phyloP scores from a whole-genome alignment of 2,888 invertebrate species.

The Pyrocoelia pectoralis region DNA sequence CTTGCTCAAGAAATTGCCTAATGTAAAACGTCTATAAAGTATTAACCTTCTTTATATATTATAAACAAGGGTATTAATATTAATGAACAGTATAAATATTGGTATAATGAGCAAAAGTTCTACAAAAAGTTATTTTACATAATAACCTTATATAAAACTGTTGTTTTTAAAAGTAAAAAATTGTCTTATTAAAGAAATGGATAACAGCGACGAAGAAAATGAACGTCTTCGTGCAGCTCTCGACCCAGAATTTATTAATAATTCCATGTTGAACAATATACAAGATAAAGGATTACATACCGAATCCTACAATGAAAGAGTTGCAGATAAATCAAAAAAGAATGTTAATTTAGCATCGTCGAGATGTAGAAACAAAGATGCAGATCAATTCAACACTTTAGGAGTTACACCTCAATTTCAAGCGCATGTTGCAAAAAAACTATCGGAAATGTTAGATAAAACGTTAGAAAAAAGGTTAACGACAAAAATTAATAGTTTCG shows the following conservation, averaged over 20 bases:
- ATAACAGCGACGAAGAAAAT: slow-evolving; percentile 55
- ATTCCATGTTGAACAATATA: slow-evolving; percentile 48
- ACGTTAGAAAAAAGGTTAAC: slow-evolving; percentile 51
- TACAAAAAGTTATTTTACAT: too few relatives aligned
- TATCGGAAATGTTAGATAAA: slow-evolving; percentile 62
- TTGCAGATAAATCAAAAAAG: neutral
- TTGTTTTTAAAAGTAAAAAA: too few relatives aligned
- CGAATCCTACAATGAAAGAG: neutral
- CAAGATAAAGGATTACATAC: neutral
- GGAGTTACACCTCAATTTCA: slow-evolving; percentile 64
- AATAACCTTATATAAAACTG: too few relatives aligned
- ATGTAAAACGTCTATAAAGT: too few relatives aligned
- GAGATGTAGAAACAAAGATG: slow-evolving; percentile 52
- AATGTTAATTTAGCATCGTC: slow-evolving; percentile 42
- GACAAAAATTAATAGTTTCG: slow-evolving; percentile 7
- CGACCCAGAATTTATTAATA: slow-evolving; percentile 61
- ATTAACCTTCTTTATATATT: too few relatives aligned
- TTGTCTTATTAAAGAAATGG: slow-evolving; percentile 27
- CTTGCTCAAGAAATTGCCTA: too few relatives aligned
- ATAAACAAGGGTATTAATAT: too few relatives aligned
- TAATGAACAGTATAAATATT: too few relatives aligned
- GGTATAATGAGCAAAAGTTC: too few relatives aligned
- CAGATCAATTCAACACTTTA: slow-evolving; percentile 65
- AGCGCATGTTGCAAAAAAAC: slow-evolving; percentile 62
- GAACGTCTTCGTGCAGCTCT: slow-evolving; percentile 60